A percentile compares a stretch with the other conserved stretches of the same genome.
phyloP scores from a whole-genome alignment of 2,888 invertebrate genomes.

The Aromia moschata region DNA sequence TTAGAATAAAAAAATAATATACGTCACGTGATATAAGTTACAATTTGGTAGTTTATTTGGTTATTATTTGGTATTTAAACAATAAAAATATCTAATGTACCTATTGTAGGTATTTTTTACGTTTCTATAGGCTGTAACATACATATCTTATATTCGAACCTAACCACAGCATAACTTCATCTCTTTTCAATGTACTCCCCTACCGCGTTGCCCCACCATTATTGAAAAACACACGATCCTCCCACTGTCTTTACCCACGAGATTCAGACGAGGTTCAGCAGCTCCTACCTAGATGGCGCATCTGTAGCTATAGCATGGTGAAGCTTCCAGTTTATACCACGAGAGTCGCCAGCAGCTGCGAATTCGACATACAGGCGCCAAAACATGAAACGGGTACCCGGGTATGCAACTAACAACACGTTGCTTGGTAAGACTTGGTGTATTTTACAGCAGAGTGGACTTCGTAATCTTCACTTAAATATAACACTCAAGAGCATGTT shows the following conservation, averaged over 20 bases:
- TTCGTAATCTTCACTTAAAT: no score
- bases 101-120: neutral
- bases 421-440: no score
- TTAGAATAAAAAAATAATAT: no score
- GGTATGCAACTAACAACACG: constrained; percentile 7
- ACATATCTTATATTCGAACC: constrained; percentile 11
- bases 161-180: constrained; percentile 14
- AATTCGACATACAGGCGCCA: constrained; percentile 21
- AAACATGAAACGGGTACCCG: constrained; percentile 17
- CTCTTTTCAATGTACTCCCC: constrained; percentile 44
- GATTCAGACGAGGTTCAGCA: constrained; percentile 31
- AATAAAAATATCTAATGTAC: no score
- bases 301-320: constrained; percentile 15
- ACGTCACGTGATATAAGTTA: no score
- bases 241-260: constrained; percentile 39
- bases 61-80: no score
- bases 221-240: constrained; percentile 42
- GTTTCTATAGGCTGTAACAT: no score
- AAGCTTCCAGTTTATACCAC: constrained; percentile 34
- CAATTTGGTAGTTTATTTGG: no score
- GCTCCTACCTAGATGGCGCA: constrained; percentile 45
- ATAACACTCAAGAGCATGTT: no score
- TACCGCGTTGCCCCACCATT: constrained; percentile 42
- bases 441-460: no score
- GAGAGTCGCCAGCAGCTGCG: constrained; percentile 40